These are phyloP conservation scores for Stenopsyche tienmushanensis DNA, from an alignment of 1,140 invertebrate genomes.

Conservation along the genomic window DNA sequence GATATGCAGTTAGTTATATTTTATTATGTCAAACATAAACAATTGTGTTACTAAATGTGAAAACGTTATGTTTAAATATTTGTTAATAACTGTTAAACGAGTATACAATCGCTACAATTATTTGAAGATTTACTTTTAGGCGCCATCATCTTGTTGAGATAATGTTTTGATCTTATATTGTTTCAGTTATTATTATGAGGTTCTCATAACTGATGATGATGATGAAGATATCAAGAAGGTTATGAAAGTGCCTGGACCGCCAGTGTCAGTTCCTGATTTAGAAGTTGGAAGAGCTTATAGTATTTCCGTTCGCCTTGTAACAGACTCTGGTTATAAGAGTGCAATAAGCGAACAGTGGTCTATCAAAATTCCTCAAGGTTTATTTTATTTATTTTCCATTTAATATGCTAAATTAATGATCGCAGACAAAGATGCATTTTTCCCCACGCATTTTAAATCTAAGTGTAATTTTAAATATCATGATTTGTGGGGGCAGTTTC, in stretches of 20 bases:
- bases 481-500: no score
- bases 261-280: conserved; percentile 59
- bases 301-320: conserved; percentile 64
- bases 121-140: no score
- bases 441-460: no score
- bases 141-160: no score
- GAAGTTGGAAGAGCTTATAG: conserved; percentile 58
- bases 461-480: no score
- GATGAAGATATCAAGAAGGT: conserved; percentile 55
- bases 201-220: conserved; percentile 62
- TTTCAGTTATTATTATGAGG: conserved; percentile 62
- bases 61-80: neutral
- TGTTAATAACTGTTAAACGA: neutral
- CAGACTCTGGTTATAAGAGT: conserved; percentile 65
- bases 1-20: conserved; percentile 26
- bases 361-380: conserved; percentile 52
- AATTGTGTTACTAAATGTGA: conserved; percentile 44
- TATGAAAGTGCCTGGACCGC: conserved; percentile 51
- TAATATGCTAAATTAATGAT: neutral
- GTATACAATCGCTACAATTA: no score
- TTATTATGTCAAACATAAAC: conserved; percentile 35
- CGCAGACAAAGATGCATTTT: no score
- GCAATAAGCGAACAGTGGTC: conserved; percentile 61
- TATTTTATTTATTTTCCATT: conserved; percentile 17
- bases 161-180: no score